Conservation (phyloP, 2,888 invertebrate genomes). For the Corbicula japonica region DNA sequence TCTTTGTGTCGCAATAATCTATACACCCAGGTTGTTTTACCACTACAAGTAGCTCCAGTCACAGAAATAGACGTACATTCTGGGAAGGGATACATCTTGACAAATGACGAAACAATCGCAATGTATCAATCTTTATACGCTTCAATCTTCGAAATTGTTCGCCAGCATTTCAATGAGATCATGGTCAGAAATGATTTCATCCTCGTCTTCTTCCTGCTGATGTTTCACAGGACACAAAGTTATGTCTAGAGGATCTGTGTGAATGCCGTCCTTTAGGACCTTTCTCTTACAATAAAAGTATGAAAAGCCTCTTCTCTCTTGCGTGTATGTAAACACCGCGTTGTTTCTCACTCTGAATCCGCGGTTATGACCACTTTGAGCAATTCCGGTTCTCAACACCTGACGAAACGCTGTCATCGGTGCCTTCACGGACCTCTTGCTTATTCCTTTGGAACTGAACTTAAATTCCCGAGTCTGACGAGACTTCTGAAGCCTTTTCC, state of each 20-base stretch:
- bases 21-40: too few species aligned
- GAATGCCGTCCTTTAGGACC: not conserved
- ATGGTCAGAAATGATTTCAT: too few species aligned
- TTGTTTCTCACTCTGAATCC: not conserved
- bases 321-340: not conserved
- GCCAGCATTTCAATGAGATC: not conserved
- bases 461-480: constrained; percentile 3
- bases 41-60: too few species aligned
- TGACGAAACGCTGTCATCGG: constrained; percentile 43
- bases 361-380: not conserved
- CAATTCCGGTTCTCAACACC: not conserved
- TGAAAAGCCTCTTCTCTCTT: too few species aligned
- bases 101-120: too few species aligned
- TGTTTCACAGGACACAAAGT: not conserved
- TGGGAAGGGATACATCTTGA: too few species aligned
- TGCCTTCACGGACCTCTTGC: constrained; percentile 31
- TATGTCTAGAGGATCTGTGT: not conserved
- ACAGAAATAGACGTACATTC: too few species aligned
- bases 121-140: too few species aligned
- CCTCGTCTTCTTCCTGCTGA: not conserved
- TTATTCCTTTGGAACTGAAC: constrained; percentile 49
- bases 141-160: not conserved
- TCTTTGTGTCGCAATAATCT: too few species aligned
- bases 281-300: constrained; percentile 1
- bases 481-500: not conserved